Conservation (phyloP, 1,140 invertebrate genomes). For the Penaeus vannamei region DNA sequence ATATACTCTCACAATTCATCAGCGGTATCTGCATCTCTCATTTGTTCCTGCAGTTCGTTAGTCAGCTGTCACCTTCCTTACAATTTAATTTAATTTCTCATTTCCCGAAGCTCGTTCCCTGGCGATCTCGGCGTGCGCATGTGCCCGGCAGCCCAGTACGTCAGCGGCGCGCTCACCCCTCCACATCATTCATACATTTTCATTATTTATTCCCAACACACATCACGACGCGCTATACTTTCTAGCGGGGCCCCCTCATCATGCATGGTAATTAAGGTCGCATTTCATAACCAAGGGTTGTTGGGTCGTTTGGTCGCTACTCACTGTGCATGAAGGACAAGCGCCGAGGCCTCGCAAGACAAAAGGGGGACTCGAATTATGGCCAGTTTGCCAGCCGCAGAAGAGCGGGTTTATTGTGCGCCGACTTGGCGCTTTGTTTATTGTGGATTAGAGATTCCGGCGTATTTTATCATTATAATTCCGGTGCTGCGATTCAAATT, state of each 20-base stretch:
- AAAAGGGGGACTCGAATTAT: constrained; percentile 55
- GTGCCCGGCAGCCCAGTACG: constrained; percentile 16
- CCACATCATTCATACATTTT: constrained; percentile 49
- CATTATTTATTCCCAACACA: constrained; percentile 56
- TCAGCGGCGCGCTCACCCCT: constrained; percentile 18
- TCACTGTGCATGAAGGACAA: constrained; percentile 57
- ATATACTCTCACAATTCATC: no score
- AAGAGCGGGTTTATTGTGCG: constrained; percentile 58
- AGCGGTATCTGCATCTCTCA: no score
- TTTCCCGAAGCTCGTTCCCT: no score
- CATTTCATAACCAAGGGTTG: constrained; percentile 43
- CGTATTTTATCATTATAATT: constrained; percentile 58
- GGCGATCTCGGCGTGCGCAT: constrained; percentile 34
- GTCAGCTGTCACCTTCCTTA: no score
- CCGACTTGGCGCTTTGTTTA: constrained; percentile 53
- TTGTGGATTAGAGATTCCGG: constrained; percentile 58
- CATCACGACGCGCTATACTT: constrained; percentile 55
- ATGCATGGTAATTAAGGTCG: constrained; percentile 58
- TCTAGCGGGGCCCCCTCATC: constrained; percentile 54
- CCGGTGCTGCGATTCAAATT: constrained; percentile 44
- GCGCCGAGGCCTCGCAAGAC: constrained; percentile 43
- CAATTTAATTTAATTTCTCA: no score
- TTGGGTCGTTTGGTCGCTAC: constrained; percentile 47
- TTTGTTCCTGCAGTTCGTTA: no score
- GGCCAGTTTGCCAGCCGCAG: constrained; percentile 54